A percentile compares a stretch with the other conserved stretches of the same genome.
phyloP scores from a whole-genome alignment of 2,888 invertebrate species.

The Patella ulyssiponensis region DNA sequence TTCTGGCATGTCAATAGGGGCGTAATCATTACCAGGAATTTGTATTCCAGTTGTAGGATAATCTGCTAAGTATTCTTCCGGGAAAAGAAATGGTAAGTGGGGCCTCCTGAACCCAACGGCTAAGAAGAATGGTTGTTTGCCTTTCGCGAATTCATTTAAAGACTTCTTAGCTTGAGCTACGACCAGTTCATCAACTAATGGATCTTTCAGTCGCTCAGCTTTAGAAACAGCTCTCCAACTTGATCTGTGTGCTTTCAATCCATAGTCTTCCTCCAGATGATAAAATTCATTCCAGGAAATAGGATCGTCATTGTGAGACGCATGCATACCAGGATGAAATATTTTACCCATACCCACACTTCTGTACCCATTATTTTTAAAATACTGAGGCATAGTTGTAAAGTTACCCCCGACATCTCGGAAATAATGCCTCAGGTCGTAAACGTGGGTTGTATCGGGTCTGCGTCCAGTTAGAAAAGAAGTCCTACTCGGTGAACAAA shows the following conservation, averaged over 20 bases:
- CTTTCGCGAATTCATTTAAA: conserved; percentile 21
- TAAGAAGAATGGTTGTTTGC: conserved; percentile 42
- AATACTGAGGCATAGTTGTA: conserved; percentile 45
- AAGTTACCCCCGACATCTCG: conserved; percentile 40
- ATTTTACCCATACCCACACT: conserved; percentile 40
- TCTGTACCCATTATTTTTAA: conserved; percentile 40
- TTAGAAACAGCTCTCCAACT: conserved; percentile 7
- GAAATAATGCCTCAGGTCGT: conserved; percentile 39
- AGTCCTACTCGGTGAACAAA: conserved; percentile 31
- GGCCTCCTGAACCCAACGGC: conserved; percentile 47
- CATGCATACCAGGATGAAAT: conserved; percentile 23
- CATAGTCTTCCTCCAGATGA: background rate
- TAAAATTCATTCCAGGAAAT: conserved; percentile 13
- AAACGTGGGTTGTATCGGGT: conserved; percentile 36
- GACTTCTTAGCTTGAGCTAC: conserved; percentile 30
- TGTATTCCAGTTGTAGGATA: conserved; percentile 33
- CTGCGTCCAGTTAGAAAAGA: conserved; percentile 27
- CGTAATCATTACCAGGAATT: conserved; percentile 16
- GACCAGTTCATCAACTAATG: conserved; percentile 33
- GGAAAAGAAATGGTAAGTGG: conserved; percentile 45
- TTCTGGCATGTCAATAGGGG: conserved; percentile 14
- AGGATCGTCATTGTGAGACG: conserved; percentile 11
- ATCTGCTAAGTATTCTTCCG: conserved; percentile 31
- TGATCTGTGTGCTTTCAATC: background rate
- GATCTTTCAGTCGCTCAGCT: conserved; percentile 29